phyloP scores from a whole-genome alignment of 2,113 vertebrate genomes.

The Spheniscus mendiculus region DNA sequence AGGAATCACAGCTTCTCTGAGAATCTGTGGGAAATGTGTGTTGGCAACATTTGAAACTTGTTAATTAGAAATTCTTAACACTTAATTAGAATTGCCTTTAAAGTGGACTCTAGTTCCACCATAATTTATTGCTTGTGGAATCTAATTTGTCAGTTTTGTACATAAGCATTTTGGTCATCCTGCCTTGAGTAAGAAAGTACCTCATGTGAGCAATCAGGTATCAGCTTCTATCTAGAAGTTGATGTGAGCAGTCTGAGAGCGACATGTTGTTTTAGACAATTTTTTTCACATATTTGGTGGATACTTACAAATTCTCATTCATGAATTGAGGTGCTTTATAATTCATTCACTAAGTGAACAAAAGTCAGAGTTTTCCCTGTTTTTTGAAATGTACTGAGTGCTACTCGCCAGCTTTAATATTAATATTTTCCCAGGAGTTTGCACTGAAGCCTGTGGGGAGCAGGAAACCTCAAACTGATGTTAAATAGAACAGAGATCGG shows the following conservation, averaged over 20 bases:
- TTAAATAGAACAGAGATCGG: background rate
- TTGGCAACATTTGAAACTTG: background rate
- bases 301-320: background rate
- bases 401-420: background rate
- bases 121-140: background rate
- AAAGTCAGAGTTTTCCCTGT: background rate
- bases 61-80: background rate
- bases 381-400: background rate
- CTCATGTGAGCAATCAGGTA: background rate
- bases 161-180: background rate
- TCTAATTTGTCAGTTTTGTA: background rate
- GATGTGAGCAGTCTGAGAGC: background rate
- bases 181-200: background rate
- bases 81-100: constrained; percentile 9
- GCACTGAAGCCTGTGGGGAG: background rate
- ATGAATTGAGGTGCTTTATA: background rate
- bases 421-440: background rate
- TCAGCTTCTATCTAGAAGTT: background rate
- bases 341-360: background rate
- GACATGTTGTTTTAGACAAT: background rate
- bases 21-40: background rate
- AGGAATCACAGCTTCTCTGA: background rate
- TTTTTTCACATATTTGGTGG: background rate
- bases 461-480: background rate
- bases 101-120: background rate